Percentiles rank a stretch among this genome's conserved stretches.
Evolutionary conservation across 1,140 invertebrate genomes (phyloP).

Genomic region (Acyrthosiphon pisum): DNA sequence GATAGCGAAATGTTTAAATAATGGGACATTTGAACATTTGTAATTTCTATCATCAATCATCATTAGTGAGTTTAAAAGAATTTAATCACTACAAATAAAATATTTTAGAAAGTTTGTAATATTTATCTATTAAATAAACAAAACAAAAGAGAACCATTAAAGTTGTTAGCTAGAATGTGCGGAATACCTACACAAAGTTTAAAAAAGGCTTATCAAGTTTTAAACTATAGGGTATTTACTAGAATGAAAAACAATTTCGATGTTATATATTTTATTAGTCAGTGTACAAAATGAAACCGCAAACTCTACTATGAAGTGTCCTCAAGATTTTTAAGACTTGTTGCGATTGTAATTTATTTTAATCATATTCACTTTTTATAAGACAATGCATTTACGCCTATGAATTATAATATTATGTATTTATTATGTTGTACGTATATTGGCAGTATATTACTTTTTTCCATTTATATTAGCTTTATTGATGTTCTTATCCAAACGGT

Average conservation of each 20-base stretch:
- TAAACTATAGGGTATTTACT: background rate
- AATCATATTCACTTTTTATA: background rate
- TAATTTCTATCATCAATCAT: background rate
- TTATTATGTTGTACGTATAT: background rate
- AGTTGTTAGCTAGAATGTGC: background rate
- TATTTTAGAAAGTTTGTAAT: background rate
- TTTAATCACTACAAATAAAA: background rate
- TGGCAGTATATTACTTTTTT: background rate
- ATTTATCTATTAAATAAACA: background rate
- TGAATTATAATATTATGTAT: background rate
- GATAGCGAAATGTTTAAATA: background rate
- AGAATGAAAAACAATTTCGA: background rate
- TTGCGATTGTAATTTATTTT: background rate
- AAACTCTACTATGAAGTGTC: background rate
- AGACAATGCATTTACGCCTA: background rate
- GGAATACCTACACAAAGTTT: background rate
- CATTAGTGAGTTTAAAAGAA: conserved; percentile 4
- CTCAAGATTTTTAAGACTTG: background rate
- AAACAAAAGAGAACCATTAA: background rate
- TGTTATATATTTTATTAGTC: background rate
- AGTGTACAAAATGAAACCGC: background rate
- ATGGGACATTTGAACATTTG: background rate
- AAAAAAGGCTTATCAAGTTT: background rate
- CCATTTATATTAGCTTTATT: background rate
- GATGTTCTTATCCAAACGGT: background rate